Base-by-base conservation (phyloP, 2,797 vertebrate genomes). In the Tarsius wallacei region DNA sequence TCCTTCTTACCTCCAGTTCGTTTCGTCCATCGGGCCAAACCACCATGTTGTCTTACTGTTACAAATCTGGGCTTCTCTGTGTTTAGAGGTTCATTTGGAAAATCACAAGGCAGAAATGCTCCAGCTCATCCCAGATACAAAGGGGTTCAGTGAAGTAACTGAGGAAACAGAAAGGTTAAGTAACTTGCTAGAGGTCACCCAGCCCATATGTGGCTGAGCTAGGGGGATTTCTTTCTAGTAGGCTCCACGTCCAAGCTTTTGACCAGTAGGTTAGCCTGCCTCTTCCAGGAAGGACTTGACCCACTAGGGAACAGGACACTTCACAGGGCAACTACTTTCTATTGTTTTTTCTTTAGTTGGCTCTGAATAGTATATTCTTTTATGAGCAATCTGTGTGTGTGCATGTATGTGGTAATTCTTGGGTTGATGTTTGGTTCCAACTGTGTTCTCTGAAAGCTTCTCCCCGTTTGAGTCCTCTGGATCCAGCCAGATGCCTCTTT, bases 1-100 rank as follows among this genome's bases (percentile, higher is more conserved):
- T 83, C 71, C 51, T 93, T 95, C 84, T 93, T 93, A 36, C 84
- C 93, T 89, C 93, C 95, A 90, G 80, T 91, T 93, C 49, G 0
- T 36, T 76, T 71, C n/a, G 24, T 89, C 71, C 42, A 0, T 1
- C 0, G 1, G 51, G 87, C 83, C 78, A 83, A 82, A 74, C 61
- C 31, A 5, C 0, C 14, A 36, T 83, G 82, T 70, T 36, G 55
- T 94, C 83, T 91, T 73, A 85, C 36, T 89, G 85, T 85, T 85
- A 61, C 36, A 73, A 70, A 93, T 77, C 80, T 59, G 28, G 59
- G 36, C 66, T 74, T 36, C 47, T 95, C 96, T 97, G 90, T 73
- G 33, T 95, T 88, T 94, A 85, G 57, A 90, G 64, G 68, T 85
- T 97, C 87, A 70, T 84, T 95, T 95, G 84, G 97, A 97, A 96